Evolutionary conservation across 2,888 invertebrate genomes (phyloP), one percentile per base, ranked within the genome.

Genomic region (Mycogona germanica): DNA sequence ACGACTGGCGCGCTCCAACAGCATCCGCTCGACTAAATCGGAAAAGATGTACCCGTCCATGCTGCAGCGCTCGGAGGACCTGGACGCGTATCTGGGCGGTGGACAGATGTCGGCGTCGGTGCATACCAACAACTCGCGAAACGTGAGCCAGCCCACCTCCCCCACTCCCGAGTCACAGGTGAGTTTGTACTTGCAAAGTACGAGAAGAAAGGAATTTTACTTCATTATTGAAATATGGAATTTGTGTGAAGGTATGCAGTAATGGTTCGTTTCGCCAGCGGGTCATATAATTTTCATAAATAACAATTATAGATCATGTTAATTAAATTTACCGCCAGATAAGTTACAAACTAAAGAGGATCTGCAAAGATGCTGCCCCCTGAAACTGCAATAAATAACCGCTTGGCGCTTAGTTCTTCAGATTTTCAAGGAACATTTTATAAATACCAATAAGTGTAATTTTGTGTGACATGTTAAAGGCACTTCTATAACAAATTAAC

Each of bases 11-110:
- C 76, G 89, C 68, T 89, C 89, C 75, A 91, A 89, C 74, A 89
- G 88, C 68, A 89, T 89, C 72, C 87, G 89, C 72, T 93, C 93
- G 40, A 92, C 92, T 19, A 92, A 92, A 73, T 93, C 92, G 9
- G 92, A 93, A 71, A 91, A 92, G 73, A 76, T 91, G 68, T 92
- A 92, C 70, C 89, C 89, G 32, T 88, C 88, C 58, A 88, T 89
- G 88, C 72, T 89, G 64, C 87, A 65, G 80, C 82, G 62, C 80
- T 67, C 87, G 64, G 84, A 86, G 57, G 87, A 88, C 68, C 80
- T 84, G 60, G 48, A 48, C 35, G 32, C 19, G 48, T 48, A 48
- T 2, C 56, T 48, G 32, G 55, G 49, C 28, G 58, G 53, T 28
- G 37, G 47, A 17, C 38, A 42, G 17, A 52, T 52, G 46, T 52